Evolutionary conservation across 2,797 vertebrate species (phyloP), one percentile per base, ranked within the genome.

Genomic region (Todus mexicanus): DNA sequence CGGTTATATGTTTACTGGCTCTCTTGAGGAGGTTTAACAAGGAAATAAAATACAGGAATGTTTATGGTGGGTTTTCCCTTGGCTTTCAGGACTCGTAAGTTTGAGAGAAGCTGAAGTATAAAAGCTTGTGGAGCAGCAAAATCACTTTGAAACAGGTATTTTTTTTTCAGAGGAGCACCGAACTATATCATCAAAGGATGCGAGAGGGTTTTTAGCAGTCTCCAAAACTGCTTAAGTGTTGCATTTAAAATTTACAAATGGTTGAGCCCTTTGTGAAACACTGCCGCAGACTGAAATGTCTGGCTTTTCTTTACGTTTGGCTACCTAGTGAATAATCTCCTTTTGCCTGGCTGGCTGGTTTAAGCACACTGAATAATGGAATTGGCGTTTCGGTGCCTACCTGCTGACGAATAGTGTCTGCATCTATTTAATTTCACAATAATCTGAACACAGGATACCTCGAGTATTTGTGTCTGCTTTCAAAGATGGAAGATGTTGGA

Each of bases 161-260:
- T 74, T 51, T 65, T 16, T 53, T 84, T 61, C 64, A 61, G 81
- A 54, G 80, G 9, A 87, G 72, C 84, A 59, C 65, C 47, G 79
- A 89, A 75, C 78, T 85, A 31, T 45, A 56, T 61, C 84, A 61
- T 93, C 74, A 87, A 80, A 91, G 92, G 82, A 71, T 47, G 29
- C 8, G 43, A 61, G 20, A 29, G 4, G 17, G 3, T 18, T 6
- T 64, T 74, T 88, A 74, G 60, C 10, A 43, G 87, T 64, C 84
- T 91, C 81, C 84, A 85, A 43, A 95, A 92, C 82, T 91, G 72
- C 78, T 83, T 87, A 68, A 92, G n/a, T 80, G 61, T 74, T 90
- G 72, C 72, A 43, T 95, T 93, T 89, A 79, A 84, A 79, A 76
- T 89, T 68, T 65, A 68, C 90, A 89, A 87, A 80, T 74, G 15